These are phyloP conservation scores for Cheilosia vulpina DNA, from an alignment of 2,888 invertebrate genomes.

Conservation along the genomic window DNA sequence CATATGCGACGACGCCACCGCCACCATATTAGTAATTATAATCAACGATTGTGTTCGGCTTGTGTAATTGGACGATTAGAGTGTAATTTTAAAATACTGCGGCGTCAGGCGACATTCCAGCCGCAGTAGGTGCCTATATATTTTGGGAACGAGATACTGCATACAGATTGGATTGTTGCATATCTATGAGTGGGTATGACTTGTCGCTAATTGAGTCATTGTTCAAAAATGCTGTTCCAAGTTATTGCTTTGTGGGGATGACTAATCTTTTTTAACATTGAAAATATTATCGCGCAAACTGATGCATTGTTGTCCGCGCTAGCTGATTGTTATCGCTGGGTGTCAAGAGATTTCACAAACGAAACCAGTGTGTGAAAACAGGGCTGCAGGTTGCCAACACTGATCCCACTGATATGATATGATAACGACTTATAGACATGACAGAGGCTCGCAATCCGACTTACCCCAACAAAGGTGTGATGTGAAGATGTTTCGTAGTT, in stretches of 20 bases:
- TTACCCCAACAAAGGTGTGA: too few species aligned
- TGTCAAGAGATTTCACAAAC: slow-evolving; percentile 5
- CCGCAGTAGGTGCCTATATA: background rate
- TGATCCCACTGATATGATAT: background rate
- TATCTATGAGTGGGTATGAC: slow-evolving; percentile 3
- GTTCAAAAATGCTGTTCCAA: slow-evolving; percentile 31
- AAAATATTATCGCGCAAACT: slow-evolving; percentile 6
- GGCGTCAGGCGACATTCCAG: slow-evolving; percentile 51
- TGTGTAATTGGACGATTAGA: slow-evolving; percentile 63
- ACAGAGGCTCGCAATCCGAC: too few species aligned
- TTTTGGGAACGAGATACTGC: slow-evolving; percentile 42
- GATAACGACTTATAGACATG: too few species aligned
- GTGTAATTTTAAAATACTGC: slow-evolving; percentile 35
- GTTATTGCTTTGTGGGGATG: slow-evolving; percentile 17
- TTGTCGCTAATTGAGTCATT: slow-evolving; percentile 66
- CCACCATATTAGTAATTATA: slow-evolving; percentile 58
- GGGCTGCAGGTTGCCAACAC: background rate
- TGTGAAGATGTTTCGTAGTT: too few species aligned
- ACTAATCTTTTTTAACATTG: slow-evolving; percentile 36
- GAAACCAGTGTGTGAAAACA: background rate
- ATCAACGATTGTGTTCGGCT: slow-evolving; percentile 51
- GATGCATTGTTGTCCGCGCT: too few species aligned
- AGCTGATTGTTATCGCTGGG: slow-evolving; percentile 1
- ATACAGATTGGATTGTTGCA: slow-evolving; percentile 58
- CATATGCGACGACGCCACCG: slow-evolving; percentile 31